Base-by-base conservation (phyloP, 92 coral and sea anemone species). In the Zoanthus sociatus region DNA sequence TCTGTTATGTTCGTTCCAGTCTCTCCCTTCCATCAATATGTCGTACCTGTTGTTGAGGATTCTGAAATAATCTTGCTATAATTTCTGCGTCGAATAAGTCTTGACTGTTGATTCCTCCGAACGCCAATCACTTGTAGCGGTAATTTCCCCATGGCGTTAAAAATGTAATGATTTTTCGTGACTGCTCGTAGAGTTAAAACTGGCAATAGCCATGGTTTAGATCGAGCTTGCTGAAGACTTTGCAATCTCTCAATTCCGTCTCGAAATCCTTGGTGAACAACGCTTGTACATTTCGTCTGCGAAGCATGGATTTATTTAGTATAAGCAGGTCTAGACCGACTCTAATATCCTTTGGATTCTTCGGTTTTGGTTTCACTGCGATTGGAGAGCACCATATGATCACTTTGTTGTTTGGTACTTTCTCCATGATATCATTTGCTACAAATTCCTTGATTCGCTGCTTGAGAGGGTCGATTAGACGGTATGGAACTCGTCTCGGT, bases 381-480 rank as follows among this genome's bases (percentile, higher is more conserved):
- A 92, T 87, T 73, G 90, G 88, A 54, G 92, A 92, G 77, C 92
- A 92, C 92, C 92, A 89, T n/a, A 81, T 73, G 68, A 89, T 89
- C 50, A 55, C 84, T 75, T 89, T 79, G 79, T 89, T 83, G 46
- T 89, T 89, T 74, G 92, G 89, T 11, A 89, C 90, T 56, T 67
- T 67, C 79, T 89, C 92, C 84, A 84, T 89, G 5, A 82, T 82
- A 58, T 83, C 77, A n/a, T 88, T 82, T 3, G 73, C 87, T 15
- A 86, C 83, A 33, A 91, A 77, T 78, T 91, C 83, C 17, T 79
- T 71, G 77, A 92, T 78, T 58, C 90, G 64, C 14, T 89, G 37
- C 86, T 84, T 26, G 45, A 92, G 84, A 32, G 94, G 94, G 53
- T 91, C 84, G 84, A 91, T 78, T 64, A 92, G 79, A 63, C 84